A percentile compares a stretch with the other conserved stretches of the same genome.
phyloP scores from a whole-genome alignment of 2,797 vertebrate species.

The Sorex maritimensis region DNA sequence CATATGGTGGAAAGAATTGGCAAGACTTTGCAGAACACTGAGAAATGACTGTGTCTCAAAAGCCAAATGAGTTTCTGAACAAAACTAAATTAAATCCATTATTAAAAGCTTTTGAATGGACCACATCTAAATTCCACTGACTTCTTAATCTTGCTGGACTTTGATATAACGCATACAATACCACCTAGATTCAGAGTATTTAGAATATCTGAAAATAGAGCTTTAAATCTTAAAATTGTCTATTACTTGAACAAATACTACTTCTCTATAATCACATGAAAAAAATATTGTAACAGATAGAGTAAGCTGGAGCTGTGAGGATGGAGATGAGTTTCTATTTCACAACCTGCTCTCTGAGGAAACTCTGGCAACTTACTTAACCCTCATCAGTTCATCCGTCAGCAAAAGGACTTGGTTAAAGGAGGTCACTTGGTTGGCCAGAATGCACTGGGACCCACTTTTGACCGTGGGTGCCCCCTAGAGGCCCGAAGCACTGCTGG shows the following conservation, averaged over 20 bases:
- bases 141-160: slow-evolving; percentile 68
- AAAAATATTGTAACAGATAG: neutral
- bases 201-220: slow-evolving; percentile 56
- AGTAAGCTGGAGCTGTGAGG: neutral
- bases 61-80: slow-evolving; percentile 69
- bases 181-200: slow-evolving; percentile 68
- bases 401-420: neutral
- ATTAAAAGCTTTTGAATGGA: slow-evolving; percentile 63
- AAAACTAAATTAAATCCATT: slow-evolving; percentile 74
- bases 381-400: neutral
- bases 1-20: slow-evolving; percentile 49
- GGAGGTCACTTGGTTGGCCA: no score
- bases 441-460: no score
- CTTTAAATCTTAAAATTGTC: slow-evolving; percentile 66
- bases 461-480: neutral
- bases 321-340: neutral
- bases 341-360: neutral
- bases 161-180: slow-evolving; percentile 42
- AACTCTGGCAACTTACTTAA: slow-evolving; percentile 12
- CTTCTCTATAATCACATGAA: slow-evolving; percentile 22
- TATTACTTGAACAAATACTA: slow-evolving; percentile 54
- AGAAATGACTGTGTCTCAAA: slow-evolving; percentile 75
- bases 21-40: slow-evolving; percentile 68
- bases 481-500: no score
- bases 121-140: slow-evolving; percentile 68